Percentiles rank a stretch among this genome's conserved stretches.
These are phyloP conservation scores for Brachyopa scutellaris DNA, from an alignment of 2,888 invertebrate genomes.

Conservation along the genomic window DNA sequence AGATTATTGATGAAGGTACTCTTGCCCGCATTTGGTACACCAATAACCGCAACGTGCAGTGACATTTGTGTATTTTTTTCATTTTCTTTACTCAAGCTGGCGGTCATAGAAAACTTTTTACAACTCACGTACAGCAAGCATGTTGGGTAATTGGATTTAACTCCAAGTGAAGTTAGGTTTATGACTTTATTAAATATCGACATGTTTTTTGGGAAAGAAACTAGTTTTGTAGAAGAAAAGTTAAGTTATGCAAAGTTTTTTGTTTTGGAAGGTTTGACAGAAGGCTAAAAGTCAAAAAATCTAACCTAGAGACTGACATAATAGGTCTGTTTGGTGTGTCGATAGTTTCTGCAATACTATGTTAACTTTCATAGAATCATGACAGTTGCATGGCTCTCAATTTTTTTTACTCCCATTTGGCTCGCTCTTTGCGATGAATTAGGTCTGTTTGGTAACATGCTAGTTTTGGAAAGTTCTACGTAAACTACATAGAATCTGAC, in stretches of 20 bases:
- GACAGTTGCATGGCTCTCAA: no score
- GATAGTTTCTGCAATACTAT: no score
- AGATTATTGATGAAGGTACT: conserved; percentile 96
- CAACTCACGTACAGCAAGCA: conserved; percentile 15
- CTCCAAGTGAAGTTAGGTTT: not conserved
- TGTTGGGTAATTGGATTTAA: conserved; percentile 20
- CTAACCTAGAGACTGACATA: no score
- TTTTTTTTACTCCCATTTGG: no score
- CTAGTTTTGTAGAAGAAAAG: not conserved
- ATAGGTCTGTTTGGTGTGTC: no score
- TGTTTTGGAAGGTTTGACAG: conserved; percentile 27
- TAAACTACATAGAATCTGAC: no score
- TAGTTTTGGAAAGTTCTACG: no score
- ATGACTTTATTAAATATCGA: conserved; percentile 51
- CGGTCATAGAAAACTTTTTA: conserved; percentile 33
- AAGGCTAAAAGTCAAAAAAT: no score
- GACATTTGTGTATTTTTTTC: conserved; percentile 73
- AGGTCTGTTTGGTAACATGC: no score
- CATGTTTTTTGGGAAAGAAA: conserved; percentile 37
- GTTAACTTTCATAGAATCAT: no score
- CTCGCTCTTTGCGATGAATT: no score
- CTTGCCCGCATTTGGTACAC: conserved; percentile 97
- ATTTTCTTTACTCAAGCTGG: conserved; percentile 3
- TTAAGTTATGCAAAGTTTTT: conserved; percentile 39
- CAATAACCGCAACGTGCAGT: conserved; percentile 90